Conservation (phyloP, 2,113 vertebrate genomes). For the Spheniscus mendiculus region DNA sequence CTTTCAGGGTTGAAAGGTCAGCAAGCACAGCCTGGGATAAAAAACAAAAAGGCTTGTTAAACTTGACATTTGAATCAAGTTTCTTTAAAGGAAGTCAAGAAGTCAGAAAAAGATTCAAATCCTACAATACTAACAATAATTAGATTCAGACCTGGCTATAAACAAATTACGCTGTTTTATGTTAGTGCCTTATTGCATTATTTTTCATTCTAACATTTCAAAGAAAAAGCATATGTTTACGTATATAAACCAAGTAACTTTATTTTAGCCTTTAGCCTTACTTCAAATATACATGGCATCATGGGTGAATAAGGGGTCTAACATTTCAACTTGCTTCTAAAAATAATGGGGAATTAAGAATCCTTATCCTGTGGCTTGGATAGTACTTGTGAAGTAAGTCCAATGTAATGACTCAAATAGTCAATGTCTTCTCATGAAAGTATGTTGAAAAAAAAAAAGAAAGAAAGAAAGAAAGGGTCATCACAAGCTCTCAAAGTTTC, state of each 20-base stretch:
- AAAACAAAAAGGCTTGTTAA: constrained; percentile 47
- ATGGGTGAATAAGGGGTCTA: constrained; percentile 83
- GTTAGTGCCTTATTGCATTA: not conserved
- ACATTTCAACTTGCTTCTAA: constrained; percentile 91
- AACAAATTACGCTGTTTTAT: not conserved
- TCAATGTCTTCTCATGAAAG: constrained; percentile 17
- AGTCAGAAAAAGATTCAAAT: not conserved
- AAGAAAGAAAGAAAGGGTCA: not conserved
- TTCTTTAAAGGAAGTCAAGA: constrained; percentile 14
- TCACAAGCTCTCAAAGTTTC: constrained; percentile 13
- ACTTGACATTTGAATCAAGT: constrained; percentile 17
- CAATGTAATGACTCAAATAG: constrained; percentile 47
- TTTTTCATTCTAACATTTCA: not conserved
- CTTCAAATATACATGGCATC: constrained; percentile 87
- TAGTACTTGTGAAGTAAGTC: constrained; percentile 78
- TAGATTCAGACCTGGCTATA: not conserved
- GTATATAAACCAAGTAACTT: constrained; percentile 34
- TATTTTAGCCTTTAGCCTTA: constrained; percentile 69
- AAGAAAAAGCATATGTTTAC: not conserved
- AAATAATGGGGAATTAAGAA: constrained; percentile 92
- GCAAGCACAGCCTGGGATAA: constrained; percentile 93
- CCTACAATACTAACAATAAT: not conserved
- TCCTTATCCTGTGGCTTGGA: constrained; percentile 80
- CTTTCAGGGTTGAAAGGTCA: constrained; percentile 97
- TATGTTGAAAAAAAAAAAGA: not conserved